Evolutionary conservation across 2,113 vertebrate genomes (phyloP), one percentile per base, ranked within the genome.

Genomic region (Melierax canorus): DNA sequence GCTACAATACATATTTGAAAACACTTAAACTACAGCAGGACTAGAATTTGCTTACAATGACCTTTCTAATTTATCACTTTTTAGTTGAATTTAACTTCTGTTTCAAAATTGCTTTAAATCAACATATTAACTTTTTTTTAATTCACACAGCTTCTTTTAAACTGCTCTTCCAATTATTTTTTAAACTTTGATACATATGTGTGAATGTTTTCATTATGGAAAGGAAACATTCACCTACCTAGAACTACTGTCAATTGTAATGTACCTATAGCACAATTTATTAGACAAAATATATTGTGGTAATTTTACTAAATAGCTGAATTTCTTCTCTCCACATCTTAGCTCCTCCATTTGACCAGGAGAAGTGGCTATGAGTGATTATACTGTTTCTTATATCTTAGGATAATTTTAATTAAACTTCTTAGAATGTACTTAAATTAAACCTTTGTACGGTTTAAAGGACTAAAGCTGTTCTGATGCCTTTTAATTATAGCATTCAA

Each of bases 371-470:
- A 12, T 80, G 36, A 91, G 48, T 79, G 66, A 56, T 82, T 75
- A 39, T 73, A 32, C 8, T 63, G 21, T 29, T 72, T 58, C 66
- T 85, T 84, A 34, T 51, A 87, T 60, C 30, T 63, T 85, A 67
- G 23, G 23, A 45, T 89, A 77, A 81, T 89, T 86, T 86, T 88
- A 93, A 91, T 96, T 94, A 51, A 92, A 60, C 51, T 91, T 89
- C 41, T 50, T 77, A 56, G 12, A 88, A 78, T 64, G 18, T 92
- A 74, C 27, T 75, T 78, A 55, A 84, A 58, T 94, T 83, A 88
- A 86, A 84, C 50, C 39, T 80, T 92, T 69, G 9, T 76, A 22
- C 10, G 0, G 10, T 62, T 73, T 88, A 85, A 80, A 92, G 55
- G 12, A 76, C 67, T 88, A 39, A 72, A 60, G 58, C 45, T 86